phyloP scores from a whole-genome alignment of 1,140 invertebrate species.

The Diploscapter pachys region DNA sequence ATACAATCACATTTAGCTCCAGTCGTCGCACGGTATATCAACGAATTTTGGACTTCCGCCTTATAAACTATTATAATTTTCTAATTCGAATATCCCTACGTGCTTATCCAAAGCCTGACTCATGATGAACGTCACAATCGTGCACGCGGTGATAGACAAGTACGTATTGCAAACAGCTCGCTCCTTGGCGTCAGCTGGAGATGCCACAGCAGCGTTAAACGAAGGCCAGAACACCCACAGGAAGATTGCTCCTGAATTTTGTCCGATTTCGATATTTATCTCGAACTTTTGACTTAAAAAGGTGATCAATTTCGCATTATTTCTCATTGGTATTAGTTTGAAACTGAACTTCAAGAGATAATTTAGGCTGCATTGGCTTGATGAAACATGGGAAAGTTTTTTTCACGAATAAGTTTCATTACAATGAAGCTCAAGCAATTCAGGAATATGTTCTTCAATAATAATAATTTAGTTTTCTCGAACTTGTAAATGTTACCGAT shows the following conservation, averaged over 20 bases:
- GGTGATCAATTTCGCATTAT: not conserved
- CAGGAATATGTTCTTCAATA: too few relatives aligned
- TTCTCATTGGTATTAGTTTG: not conserved
- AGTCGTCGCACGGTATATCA: conserved; percentile 36
- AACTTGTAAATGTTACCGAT: conserved; percentile 39
- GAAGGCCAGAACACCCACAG: conserved; percentile 94
- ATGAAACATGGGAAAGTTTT: not conserved
- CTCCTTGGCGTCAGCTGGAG: conserved; percentile 71
- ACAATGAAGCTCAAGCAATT: too few relatives aligned
- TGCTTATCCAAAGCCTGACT: conserved; percentile 74
- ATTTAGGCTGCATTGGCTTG: not conserved
- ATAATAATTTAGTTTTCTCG: too few relatives aligned
- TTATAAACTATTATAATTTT: too few relatives aligned
- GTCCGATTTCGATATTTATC: not conserved
- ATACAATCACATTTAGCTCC: not conserved
- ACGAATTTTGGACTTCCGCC: too few relatives aligned
- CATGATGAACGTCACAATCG: conserved; percentile 76
- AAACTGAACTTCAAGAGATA: not conserved
- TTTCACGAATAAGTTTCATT: too few relatives aligned
- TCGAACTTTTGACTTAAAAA: not conserved
- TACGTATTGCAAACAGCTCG: conserved; percentile 88
- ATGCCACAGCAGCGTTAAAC: conserved; percentile 78
- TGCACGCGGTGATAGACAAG: conserved; percentile 76
- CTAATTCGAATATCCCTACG: conserved; percentile 64
- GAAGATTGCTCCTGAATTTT: conserved; percentile 69